A percentile compares a stretch with the other conserved stretches of the same genome.
phyloP scores from a whole-genome alignment of 2,888 invertebrate species.

The Sarcophaga subvicina region DNA sequence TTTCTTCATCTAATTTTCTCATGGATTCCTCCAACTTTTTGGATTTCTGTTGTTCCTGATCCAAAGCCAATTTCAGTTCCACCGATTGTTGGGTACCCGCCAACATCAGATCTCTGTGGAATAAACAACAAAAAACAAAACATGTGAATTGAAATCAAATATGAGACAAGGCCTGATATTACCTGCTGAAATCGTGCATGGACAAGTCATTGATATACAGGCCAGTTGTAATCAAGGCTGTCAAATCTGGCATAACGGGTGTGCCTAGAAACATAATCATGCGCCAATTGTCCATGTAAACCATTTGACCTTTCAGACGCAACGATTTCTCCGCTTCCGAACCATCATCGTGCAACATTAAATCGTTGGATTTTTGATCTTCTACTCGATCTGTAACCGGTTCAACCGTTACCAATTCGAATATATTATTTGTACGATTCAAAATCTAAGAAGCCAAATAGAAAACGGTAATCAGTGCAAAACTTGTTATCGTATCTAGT shows the following conservation, averaged over 20 bases:
- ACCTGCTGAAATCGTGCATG: conserved; percentile 99
- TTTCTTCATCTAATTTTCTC: conserved; percentile 96
- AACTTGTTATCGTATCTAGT: background rate
- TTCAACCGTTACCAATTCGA: conserved; percentile 95
- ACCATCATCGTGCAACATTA: conserved; percentile 84
- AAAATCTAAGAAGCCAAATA: conserved; percentile 86
- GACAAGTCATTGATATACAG: conserved; percentile 98
- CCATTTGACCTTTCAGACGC: conserved; percentile 97
- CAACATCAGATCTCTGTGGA: conserved; percentile 93
- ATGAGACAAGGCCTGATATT: conserved; percentile 64
- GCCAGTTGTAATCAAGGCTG: conserved; percentile 95
- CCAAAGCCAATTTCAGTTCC: conserved; percentile 96
- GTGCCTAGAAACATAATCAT: conserved; percentile 98
- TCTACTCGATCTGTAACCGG: conserved; percentile 88
- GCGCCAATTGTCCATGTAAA: conserved; percentile 99
- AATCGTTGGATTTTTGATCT: conserved; percentile 83
- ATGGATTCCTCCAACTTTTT: conserved; percentile 98
- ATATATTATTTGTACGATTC: conserved; percentile 97
- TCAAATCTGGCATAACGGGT: conserved; percentile 97
- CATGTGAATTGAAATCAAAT: background rate
- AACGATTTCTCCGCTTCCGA: conserved; percentile 88
- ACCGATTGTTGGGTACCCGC: conserved; percentile 99
- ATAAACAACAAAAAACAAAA: background rate
- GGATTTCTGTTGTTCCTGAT: conserved; percentile 98
- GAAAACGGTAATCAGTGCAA: conserved; percentile 19